These are phyloP conservation scores for Sebastes iracundus DNA, from an alignment of 2,797 vertebrate species.

Conservation along the genomic window DNA sequence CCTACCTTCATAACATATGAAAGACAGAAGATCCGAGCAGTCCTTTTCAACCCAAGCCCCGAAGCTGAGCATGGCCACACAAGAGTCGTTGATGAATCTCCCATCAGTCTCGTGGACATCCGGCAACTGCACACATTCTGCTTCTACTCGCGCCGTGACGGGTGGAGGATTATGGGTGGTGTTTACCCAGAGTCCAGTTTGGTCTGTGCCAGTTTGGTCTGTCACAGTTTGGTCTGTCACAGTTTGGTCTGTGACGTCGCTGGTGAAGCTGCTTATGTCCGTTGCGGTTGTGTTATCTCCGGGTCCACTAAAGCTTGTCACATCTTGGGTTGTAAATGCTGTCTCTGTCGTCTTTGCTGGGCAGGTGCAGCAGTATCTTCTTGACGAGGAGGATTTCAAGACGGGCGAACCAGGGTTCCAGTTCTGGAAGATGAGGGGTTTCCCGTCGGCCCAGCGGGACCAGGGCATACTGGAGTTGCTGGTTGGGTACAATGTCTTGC, in stretches of 20 bases:
- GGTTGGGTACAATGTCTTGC: constrained; percentile 41
- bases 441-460: constrained; percentile 76
- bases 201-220: no score
- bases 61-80: constrained; percentile 72
- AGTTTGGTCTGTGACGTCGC: background rate
- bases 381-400: constrained; percentile 5
- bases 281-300: no score
- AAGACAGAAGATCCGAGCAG: constrained; percentile 65
- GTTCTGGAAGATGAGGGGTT: constrained; percentile 80
- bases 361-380: constrained; percentile 43
- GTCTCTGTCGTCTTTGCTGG: background rate
- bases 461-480: constrained; percentile 37
- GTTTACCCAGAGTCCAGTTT: background rate
- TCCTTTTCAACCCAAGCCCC: constrained; percentile 78
- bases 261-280: background rate
- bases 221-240: background rate
- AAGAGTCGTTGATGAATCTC: constrained; percentile 59
- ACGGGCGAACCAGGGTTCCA: constrained; percentile 80
- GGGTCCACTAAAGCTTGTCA: background rate
- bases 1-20: constrained; percentile 83
- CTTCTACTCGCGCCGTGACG: fast-evolving
- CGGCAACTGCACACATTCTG: background rate
- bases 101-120: background rate
- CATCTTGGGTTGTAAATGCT: background rate
- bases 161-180: background rate